Evolutionary conservation across 1,140 invertebrate species (phyloP).

Genomic region (Onthophagus taurus): DNA sequence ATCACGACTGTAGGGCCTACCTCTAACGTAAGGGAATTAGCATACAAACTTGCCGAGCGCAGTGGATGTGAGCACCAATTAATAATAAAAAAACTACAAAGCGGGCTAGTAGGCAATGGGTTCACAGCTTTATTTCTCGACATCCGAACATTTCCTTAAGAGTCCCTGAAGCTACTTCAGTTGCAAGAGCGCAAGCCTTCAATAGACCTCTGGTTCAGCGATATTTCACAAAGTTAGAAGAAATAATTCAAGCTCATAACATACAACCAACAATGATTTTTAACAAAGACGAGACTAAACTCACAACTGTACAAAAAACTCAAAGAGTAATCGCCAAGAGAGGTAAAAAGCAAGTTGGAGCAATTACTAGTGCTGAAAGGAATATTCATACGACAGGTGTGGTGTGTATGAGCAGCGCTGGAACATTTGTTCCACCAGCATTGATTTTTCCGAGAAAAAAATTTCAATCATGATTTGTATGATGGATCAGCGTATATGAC

Average conservation of each 20-base stretch:
- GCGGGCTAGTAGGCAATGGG: too few species aligned
- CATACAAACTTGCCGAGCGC: too few species aligned
- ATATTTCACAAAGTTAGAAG: constrained; percentile 19
- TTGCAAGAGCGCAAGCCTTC: constrained; percentile 17
- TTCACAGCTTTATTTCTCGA: constrained; percentile 15
- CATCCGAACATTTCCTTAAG: constrained; percentile 32
- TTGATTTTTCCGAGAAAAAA: constrained; percentile 17
- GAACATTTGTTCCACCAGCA: constrained; percentile 15
- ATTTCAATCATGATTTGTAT: background rate
- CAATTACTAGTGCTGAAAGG: constrained; percentile 10
- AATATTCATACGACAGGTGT: background rate
- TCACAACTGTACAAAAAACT: constrained; percentile 35
- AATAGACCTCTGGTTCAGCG: constrained; percentile 16
- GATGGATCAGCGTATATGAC: constrained; percentile 11
- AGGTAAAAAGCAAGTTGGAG: constrained; percentile 32
- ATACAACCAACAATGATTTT: constrained; percentile 20
- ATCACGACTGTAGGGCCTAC: too few species aligned
- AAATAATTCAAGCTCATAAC: constrained; percentile 20
- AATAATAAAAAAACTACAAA: too few species aligned
- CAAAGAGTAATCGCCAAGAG: constrained; percentile 31
- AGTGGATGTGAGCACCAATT: too few species aligned
- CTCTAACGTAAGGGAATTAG: too few species aligned
- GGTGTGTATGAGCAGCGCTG: constrained; percentile 1
- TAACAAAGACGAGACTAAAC: constrained; percentile 39
- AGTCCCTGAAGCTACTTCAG: constrained; percentile 17